Base-by-base conservation (phyloP, 2,797 vertebrate genomes). In the Cyprinella venusta region DNA sequence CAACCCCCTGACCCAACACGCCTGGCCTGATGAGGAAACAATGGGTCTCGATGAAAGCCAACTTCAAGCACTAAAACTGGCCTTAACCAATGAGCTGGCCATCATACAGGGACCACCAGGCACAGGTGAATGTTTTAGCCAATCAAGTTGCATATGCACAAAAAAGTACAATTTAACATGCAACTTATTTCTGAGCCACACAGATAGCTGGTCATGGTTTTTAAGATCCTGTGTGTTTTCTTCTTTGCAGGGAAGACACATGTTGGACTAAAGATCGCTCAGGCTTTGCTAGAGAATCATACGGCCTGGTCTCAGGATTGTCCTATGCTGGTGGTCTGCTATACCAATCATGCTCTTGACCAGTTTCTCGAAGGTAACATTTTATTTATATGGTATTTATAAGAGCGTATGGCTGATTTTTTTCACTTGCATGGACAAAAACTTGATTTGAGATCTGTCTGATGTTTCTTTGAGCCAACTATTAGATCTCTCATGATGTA, bases 91-190 rank as follows among this genome's bases (percentile, higher is more conserved):
- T 84, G 97, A 99, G 87, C 89, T 99, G 88, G 94, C 96, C 88
- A 96, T 99, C 88, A 96, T 99, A 90, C 98, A 99, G 88, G 97
- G 97, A 76, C 97, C 98, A 81, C 97, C 97, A 72, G 98, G 97
- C 86, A 98, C 97, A 89, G 96, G 96, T 96, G 72, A 82, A 15
- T 24, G 21, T 24, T 24, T 59, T n/a, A 59, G n/a, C 30, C 6
- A 38, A n/a, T 42, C 40, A 45, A 69, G 38, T 16, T 45, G 21
- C 21, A 45, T 42, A 69, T 69, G 40, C 67, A 24, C 38, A 45
- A 16, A 48, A 40, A 45, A 16, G 13, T 15, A 13, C 2, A 68
- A 7, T 68, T 40, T 40, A 21, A 42, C 12, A 16, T 68, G 65
- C 65, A 40, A 13, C 68, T 45, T 19, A 26, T 10, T 33, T 71